Percentiles rank a stretch among this genome's conserved stretches.
Evolutionary conservation across 2,797 vertebrate genomes (phyloP).

Genomic region (Kryptopterus vitreolus): DNA sequence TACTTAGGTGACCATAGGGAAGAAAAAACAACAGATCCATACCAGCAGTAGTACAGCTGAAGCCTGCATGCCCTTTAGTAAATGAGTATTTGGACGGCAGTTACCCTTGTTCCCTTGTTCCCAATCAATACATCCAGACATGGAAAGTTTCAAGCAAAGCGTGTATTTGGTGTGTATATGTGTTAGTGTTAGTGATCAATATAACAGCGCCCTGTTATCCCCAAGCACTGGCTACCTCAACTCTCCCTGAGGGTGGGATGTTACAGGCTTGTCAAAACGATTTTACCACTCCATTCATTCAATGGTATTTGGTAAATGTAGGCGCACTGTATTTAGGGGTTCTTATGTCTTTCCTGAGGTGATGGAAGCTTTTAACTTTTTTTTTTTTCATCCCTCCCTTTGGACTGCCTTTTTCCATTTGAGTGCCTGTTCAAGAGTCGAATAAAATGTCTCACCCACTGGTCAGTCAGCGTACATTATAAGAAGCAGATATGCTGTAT

Average conservation of each 20-base stretch:
- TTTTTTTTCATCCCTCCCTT: not conserved
- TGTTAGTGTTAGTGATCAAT: constrained; percentile 76
- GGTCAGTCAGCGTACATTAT: too few relatives aligned
- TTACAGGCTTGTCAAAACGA: constrained; percentile 84
- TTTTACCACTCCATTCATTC: constrained; percentile 78
- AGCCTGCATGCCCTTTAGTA: constrained; percentile 70
- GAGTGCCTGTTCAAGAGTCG: constrained; percentile 69
- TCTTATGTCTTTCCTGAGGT: constrained; percentile 68
- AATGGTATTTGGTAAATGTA: constrained; percentile 77
- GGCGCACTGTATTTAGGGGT: constrained; percentile 71
- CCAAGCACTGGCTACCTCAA: constrained; percentile 74
- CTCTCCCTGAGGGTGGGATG: too few relatives aligned
- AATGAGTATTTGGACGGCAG: constrained; percentile 80
- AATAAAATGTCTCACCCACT: constrained; percentile 35
- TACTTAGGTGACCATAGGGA: constrained; percentile 38
- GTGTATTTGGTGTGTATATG: constrained; percentile 65
- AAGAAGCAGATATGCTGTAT: too few relatives aligned
- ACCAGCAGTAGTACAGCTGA: constrained; percentile 47
- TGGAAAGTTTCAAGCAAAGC: constrained; percentile 72
- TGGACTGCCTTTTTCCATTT: constrained; percentile 61
- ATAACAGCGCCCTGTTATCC: constrained; percentile 67
- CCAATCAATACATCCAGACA: constrained; percentile 81
- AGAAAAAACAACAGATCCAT: constrained; percentile 64
- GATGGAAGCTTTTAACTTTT: constrained; percentile 76
- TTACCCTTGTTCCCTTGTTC: constrained; percentile 78